Evolutionary conservation across 2,113 vertebrate genomes (phyloP).

Genomic region (Chionomys nivalis): DNA sequence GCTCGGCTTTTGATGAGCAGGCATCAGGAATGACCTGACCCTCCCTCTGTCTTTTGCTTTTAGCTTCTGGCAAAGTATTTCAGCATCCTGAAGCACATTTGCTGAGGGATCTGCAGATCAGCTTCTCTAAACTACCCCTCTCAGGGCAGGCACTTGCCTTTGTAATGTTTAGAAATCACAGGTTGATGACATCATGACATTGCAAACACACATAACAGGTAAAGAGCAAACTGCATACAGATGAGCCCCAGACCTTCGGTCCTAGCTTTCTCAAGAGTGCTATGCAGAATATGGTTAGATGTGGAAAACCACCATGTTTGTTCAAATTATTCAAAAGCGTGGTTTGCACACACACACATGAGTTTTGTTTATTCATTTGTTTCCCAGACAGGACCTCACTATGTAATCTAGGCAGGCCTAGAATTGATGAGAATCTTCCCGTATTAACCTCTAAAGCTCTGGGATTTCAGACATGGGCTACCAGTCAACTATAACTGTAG

Average conservation of each 20-base stretch:
- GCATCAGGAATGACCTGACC: not conserved
- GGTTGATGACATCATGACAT: not conserved
- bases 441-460: not conserved
- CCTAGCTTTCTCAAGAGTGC: not conserved
- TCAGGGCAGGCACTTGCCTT: not conserved
- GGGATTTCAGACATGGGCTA: not conserved
- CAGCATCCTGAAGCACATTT: not conserved
- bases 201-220: not conserved
- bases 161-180: not conserved
- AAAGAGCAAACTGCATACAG: rapidly evolving
- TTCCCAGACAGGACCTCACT: not conserved
- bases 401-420: no score
- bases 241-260: not conserved
- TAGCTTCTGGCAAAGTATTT: not conserved
- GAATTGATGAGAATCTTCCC: not conserved
- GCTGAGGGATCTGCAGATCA: not conserved
- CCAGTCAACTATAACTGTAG: not conserved
- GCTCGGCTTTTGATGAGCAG: rapidly evolving
- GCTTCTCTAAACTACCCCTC: not conserved
- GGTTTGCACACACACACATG: not conserved
- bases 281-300: not conserved
- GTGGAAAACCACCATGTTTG: not conserved
- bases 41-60: not conserved
- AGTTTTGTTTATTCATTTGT: not conserved
- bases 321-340: not conserved